These are phyloP conservation scores for Drosophila parthenogenetica DNA, from an alignment of 2,888 invertebrate genomes.

Conservation along the genomic window DNA sequence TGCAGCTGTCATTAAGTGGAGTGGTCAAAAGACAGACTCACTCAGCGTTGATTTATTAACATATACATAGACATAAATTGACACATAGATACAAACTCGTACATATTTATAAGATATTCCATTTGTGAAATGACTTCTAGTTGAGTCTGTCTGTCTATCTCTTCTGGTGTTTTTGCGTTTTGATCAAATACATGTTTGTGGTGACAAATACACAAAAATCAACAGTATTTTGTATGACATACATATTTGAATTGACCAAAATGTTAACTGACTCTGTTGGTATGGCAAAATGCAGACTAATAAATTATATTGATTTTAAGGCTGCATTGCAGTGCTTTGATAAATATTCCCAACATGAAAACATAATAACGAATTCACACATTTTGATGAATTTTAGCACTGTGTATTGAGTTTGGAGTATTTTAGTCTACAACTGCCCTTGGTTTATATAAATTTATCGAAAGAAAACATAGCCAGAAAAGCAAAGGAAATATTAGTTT, in stretches of 20 bases:
- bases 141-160: slow-evolving; percentile 27
- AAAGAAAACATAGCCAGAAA: background rate
- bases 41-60: slow-evolving; percentile 61
- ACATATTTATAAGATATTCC: slow-evolving; percentile 55
- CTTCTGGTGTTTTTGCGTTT: slow-evolving; percentile 37
- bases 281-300: slow-evolving; percentile 20
- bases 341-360: slow-evolving; percentile 8
- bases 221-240: slow-evolving; percentile 28
- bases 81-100: slow-evolving; percentile 1
- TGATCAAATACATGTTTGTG: slow-evolving; percentile 57
- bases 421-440: background rate
- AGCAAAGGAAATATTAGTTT: background rate
- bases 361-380: slow-evolving; percentile 6
- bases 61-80: slow-evolving; percentile 22
- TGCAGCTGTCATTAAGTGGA: slow-evolving; percentile 75
- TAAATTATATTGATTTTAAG: slow-evolving; percentile 22
- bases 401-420: slow-evolving; percentile 10
- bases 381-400: background rate
- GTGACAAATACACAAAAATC: slow-evolving; percentile 59
- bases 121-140: slow-evolving; percentile 49
- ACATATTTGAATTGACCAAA: slow-evolving; percentile 17
- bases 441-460: background rate
- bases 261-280: slow-evolving; percentile 24
- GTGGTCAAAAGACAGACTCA: slow-evolving; percentile 41
- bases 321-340: slow-evolving; percentile 6